Evolutionary conservation across 2,113 vertebrate genomes (phyloP).

Genomic region (Danionella cerebrum): DNA sequence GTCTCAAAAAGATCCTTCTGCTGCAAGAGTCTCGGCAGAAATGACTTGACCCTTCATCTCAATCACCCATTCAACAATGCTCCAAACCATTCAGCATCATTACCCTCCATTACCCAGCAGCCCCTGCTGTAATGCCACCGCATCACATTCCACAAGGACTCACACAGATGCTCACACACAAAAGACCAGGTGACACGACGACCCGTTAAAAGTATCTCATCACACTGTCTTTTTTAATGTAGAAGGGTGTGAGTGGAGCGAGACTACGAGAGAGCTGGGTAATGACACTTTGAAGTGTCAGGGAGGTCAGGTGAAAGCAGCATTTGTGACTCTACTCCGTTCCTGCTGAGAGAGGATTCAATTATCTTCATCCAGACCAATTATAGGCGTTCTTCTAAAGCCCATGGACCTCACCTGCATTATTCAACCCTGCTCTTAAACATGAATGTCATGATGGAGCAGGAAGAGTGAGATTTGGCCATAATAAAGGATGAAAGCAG

Average conservation of each 20-base stretch:
- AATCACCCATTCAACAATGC: conserved; percentile 30
- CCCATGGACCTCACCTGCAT: conserved; percentile 32
- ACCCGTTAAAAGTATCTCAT: conserved; percentile 44
- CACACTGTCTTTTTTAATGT: conserved; percentile 36
- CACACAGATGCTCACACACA: conserved; percentile 10
- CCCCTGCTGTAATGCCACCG: conserved; percentile 22
- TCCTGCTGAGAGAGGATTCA: conserved; percentile 39
- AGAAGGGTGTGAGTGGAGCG: conserved; percentile 18
- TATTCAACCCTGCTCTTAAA: conserved; percentile 33
- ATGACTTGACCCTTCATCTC: conserved; percentile 31
- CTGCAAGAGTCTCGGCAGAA: conserved; percentile 10
- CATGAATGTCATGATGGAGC: conserved; percentile 22
- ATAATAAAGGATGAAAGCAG: background rate
- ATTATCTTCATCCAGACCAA: conserved; percentile 43
- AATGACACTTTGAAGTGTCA: conserved; percentile 27
- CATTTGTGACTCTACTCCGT: conserved; percentile 24
- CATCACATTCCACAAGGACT: conserved; percentile 3
- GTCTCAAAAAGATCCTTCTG: conserved; percentile 28
- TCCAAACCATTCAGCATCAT: conserved; percentile 37
- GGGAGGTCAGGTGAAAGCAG: conserved; percentile 30
- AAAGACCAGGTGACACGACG: conserved; percentile 20
- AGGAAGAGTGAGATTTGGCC: background rate
- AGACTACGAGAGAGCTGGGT: conserved; percentile 18
- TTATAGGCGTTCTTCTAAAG: conserved; percentile 31
- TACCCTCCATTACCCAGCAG: conserved; percentile 37